phyloP scores from a whole-genome alignment of 2,113 vertebrate genomes.

The Tricholaema leucomelas region DNA sequence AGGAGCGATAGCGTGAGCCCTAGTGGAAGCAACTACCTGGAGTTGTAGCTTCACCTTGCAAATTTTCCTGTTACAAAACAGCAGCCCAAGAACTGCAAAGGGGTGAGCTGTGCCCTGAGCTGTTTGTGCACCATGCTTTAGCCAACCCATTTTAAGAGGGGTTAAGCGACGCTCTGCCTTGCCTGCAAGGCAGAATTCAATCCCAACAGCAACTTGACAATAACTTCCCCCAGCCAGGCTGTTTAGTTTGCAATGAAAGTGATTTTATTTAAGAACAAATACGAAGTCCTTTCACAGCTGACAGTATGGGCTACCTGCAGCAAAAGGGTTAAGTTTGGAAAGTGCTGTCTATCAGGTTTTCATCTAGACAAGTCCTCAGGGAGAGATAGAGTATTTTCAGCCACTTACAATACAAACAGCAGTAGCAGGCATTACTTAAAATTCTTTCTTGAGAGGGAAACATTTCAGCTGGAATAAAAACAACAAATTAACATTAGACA shows the following conservation, averaged over 20 bases:
- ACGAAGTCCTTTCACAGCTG: neutral
- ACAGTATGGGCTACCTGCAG: neutral
- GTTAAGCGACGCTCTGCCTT: neutral
- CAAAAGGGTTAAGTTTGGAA: neutral
- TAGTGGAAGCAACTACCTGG: neutral
- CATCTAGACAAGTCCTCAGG: neutral
- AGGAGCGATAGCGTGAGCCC: neutral
- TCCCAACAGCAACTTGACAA: fast-evolving
- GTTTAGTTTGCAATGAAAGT: neutral
- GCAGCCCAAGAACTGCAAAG: neutral
- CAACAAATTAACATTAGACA: neutral
- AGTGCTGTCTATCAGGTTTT: neutral
- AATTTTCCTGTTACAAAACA: neutral
- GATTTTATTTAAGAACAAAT: neutral
- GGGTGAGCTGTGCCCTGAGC: neutral
- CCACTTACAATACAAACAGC: neutral
- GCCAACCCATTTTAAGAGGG: neutral
- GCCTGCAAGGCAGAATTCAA: neutral
- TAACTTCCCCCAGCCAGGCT: neutral
- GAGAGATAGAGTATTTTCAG: neutral
- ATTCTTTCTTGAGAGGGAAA: neutral
- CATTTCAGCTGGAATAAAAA: neutral
- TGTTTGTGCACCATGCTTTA: neutral
- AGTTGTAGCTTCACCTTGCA: neutral
- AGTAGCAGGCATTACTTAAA: neutral